These are phyloP conservation scores for Mustela nigripes DNA, from an alignment of 2,113 vertebrate species.

Conservation along the genomic window DNA sequence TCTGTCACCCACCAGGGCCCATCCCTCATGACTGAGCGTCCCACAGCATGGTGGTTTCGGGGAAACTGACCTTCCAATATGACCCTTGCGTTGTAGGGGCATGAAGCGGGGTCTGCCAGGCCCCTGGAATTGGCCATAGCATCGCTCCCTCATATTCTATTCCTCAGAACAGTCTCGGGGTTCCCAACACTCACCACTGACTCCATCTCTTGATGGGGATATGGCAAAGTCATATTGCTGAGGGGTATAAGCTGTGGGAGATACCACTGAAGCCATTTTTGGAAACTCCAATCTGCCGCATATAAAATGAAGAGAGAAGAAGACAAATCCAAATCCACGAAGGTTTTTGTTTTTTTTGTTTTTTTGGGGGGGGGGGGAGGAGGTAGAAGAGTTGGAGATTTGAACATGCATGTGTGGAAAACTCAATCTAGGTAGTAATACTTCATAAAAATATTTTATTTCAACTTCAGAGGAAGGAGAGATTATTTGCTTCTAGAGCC, in stretches of 20 bases:
- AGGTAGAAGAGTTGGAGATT: not conserved
- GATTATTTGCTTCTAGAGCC: not conserved
- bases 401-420: not conserved
- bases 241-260: too few relatives aligned
- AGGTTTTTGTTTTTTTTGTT: not conserved
- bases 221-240: not conserved
- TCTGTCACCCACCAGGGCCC: not conserved
- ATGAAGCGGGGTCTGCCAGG: not conserved
- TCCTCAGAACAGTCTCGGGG: not conserved
- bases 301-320: not conserved
- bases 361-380: not conserved
- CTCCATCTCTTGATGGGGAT: not conserved
- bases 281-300: not conserved
- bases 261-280: not conserved
- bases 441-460: not conserved
- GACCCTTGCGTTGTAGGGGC: not conserved
- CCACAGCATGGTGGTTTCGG: not conserved
- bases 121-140: not conserved
- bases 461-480: not conserved
- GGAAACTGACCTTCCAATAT: not conserved
- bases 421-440: not conserved
- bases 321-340: not conserved
- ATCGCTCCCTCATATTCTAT: not conserved
- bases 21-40: not conserved
- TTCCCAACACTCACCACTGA: accelerated